Conservation (phyloP, 2,888 invertebrate species). For the Slavum lentiscoides region DNA sequence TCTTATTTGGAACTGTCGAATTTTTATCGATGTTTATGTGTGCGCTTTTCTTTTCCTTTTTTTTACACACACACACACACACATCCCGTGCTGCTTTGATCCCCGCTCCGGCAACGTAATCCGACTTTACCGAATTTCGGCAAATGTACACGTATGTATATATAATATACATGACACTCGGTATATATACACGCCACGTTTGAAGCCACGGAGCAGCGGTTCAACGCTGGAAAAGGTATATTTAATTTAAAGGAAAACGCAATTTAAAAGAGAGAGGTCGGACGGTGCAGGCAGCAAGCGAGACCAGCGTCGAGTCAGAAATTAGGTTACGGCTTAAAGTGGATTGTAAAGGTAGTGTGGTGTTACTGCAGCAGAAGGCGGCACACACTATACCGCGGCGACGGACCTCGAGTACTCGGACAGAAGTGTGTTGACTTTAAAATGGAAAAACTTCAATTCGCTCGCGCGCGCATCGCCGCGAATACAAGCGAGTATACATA, state of each 20-base stretch:
- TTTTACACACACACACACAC: too few species aligned
- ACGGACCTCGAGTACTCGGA: not conserved
- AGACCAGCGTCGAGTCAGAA: conserved; percentile 22
- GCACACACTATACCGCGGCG: too few species aligned
- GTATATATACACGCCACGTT: conserved; percentile 2
- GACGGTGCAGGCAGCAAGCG: not conserved
- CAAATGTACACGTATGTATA: not conserved
- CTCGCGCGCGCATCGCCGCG: not conserved
- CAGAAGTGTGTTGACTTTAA: not conserved
- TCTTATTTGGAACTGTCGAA: not conserved
- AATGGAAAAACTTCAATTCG: conserved; percentile 34
- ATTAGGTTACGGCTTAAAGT: conserved; percentile 46
- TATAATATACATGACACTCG: too few species aligned
- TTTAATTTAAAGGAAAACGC: conserved; percentile 34
- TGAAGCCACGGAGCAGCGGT: not conserved
- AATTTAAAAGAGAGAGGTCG: conserved; percentile 31
- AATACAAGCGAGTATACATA: too few species aligned
- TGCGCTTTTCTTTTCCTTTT: not conserved
- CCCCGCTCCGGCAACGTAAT: not conserved
- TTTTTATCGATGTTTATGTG: not conserved
- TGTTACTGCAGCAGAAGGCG: not conserved
- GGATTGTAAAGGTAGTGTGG: conserved; percentile 36
- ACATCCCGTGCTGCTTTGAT: not conserved
- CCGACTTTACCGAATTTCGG: not conserved
- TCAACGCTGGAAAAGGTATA: not conserved